Evolutionary conservation across 2,888 invertebrate species (phyloP).

Genomic region (Dicranocentrus wangi): DNA sequence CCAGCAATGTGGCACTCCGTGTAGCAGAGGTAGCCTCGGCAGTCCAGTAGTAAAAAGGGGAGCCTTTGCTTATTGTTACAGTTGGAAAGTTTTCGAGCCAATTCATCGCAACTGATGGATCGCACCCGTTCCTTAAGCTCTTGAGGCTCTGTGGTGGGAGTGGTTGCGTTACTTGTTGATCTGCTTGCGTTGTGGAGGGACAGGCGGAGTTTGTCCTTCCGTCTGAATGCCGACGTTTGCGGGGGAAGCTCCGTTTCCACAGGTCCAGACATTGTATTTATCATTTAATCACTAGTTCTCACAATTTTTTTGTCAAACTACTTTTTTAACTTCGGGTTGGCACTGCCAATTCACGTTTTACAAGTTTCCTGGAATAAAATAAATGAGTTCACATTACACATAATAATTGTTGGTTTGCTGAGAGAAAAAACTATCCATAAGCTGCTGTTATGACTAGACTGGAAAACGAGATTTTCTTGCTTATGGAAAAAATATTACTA

Average conservation of each 20-base stretch:
- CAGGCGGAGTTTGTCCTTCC: conserved; percentile 69
- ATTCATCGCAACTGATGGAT: conserved; percentile 77
- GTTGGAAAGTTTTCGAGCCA: conserved; percentile 75
- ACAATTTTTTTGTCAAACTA: too few species aligned
- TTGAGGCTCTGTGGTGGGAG: conserved; percentile 47
- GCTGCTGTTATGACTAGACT: too few species aligned
- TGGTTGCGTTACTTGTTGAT: neutral
- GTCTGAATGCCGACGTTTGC: conserved; percentile 67
- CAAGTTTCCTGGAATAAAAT: too few species aligned
- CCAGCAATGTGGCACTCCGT: conserved; percentile 82
- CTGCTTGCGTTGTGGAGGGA: conserved; percentile 62
- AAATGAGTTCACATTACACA: too few species aligned
- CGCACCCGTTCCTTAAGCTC: conserved; percentile 74
- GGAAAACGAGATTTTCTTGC: too few species aligned
- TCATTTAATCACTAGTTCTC: too few species aligned
- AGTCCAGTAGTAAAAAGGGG: conserved; percentile 77
- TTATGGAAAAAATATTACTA: too few species aligned
- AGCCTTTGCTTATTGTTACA: conserved; percentile 67
- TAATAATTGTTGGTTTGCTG: too few species aligned
- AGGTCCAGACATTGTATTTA: conserved; percentile 70
- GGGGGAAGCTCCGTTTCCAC: conserved; percentile 72
- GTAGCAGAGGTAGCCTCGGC: conserved; percentile 82
- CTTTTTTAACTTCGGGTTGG: neutral
- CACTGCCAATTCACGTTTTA: too few species aligned
- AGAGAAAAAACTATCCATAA: too few species aligned